Evolutionary conservation across 1,140 invertebrate species (phyloP).

Genomic region (Megalonaias nervosa): DNA sequence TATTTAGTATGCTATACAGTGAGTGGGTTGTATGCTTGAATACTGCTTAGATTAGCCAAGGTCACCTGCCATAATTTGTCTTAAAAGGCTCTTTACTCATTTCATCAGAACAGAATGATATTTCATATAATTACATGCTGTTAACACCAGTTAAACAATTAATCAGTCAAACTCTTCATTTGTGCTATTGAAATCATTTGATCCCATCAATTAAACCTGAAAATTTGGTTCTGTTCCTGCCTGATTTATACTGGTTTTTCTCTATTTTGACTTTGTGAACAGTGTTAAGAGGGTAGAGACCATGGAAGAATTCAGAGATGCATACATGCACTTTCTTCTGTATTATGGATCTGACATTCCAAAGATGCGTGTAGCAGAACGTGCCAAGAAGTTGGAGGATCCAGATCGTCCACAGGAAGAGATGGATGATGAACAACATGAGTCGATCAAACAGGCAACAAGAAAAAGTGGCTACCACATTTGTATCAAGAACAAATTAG

Average conservation of each 20-base stretch:
- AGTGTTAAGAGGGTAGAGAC: constrained; percentile 82
- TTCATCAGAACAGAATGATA: no score
- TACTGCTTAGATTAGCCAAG: no score
- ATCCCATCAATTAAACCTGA: no score
- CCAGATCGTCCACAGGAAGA: constrained; percentile 71
- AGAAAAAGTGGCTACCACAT: constrained; percentile 90
- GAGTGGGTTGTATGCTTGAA: no score
- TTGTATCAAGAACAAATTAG: constrained; percentile 88
- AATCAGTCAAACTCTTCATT: no score
- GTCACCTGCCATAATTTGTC: no score
- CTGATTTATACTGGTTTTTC: neutral
- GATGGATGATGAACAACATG: constrained; percentile 74
- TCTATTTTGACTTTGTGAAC: constrained; percentile 14
- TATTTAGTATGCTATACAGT: no score
- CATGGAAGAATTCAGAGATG: constrained; percentile 92
- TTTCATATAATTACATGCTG: no score
- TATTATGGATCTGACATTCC: constrained; percentile 92
- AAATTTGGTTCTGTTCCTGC: neutral
- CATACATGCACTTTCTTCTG: constrained; percentile 93
- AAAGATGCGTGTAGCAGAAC: constrained; percentile 84
- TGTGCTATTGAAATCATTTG: no score
- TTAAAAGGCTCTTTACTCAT: no score
- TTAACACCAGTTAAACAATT: no score
- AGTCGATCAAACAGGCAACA: constrained; percentile 84
- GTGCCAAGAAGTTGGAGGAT: constrained; percentile 70